phyloP scores from a whole-genome alignment of 2,797 vertebrate genomes.

The Pygocentrus nattereri region DNA sequence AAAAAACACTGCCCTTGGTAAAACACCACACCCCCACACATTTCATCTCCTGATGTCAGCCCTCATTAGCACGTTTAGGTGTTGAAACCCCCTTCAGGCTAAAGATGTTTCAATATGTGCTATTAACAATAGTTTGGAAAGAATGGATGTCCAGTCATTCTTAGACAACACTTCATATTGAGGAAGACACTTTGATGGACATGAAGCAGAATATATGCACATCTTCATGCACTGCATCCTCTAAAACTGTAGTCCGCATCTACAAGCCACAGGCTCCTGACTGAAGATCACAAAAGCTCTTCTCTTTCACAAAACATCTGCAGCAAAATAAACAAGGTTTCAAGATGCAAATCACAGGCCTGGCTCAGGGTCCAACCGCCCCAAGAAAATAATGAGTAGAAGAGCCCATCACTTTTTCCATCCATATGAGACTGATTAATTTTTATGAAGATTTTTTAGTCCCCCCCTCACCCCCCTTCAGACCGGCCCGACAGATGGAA shows the following conservation, averaged over 20 bases:
- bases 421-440: slow-evolving; percentile 67
- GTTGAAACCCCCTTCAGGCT: no score
- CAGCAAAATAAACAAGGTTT: slow-evolving; percentile 65
- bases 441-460: slow-evolving; percentile 66
- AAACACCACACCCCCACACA: no score
- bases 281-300: not conserved
- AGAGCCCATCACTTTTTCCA: slow-evolving; percentile 72
- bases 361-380: slow-evolving; percentile 58
- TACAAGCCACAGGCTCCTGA: not conserved
- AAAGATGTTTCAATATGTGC: no score
- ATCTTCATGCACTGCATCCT: not conserved
- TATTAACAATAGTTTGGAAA: no score
- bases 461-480: slow-evolving; percentile 39
- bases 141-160: no score
- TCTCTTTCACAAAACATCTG: slow-evolving; percentile 62
- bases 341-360: slow-evolving; percentile 64
- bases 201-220: no score
- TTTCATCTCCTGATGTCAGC: no score
- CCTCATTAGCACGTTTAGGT: no score
- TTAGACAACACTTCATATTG: no score
- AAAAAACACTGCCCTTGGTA: no score
- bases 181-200: no score
- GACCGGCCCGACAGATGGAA: slow-evolving; percentile 58
- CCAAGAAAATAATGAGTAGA: slow-evolving; percentile 56
- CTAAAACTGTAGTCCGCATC: not conserved